Evolutionary conservation across 2,888 invertebrate species (phyloP).

Genomic region (Oconnorella tubifera): DNA sequence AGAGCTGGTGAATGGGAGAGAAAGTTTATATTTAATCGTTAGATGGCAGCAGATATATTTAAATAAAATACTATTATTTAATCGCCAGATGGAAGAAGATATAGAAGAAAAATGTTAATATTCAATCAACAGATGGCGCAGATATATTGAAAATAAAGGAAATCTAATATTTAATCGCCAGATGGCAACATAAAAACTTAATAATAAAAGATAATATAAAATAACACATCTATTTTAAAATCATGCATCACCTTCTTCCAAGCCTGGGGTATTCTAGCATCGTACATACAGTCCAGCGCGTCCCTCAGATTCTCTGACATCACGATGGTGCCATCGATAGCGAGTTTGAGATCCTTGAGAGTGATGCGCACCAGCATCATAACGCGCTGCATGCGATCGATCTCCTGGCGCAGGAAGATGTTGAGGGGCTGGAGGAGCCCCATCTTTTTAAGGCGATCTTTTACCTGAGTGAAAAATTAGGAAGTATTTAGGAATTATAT

Average conservation of each 20-base stretch:
- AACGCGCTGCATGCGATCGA: slow-evolving; percentile 70
- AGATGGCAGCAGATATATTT: no score
- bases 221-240: no score
- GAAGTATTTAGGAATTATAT: no score
- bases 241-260: slow-evolving; percentile 96
- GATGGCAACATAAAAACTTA: no score
- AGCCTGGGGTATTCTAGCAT: slow-evolving; percentile 83
- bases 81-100: no score
- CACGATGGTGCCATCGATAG: slow-evolving; percentile 94
- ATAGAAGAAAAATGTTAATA: no score
- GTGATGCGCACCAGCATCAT: slow-evolving; percentile 75
- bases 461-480: slow-evolving; percentile 54
- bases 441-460: slow-evolving; percentile 83
- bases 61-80: no score
- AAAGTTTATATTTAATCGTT: no score
- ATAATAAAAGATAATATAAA: no score
- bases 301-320: slow-evolving; percentile 87
- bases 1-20: slow-evolving; percentile 71
- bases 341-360: slow-evolving; percentile 81
- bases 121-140: no score
- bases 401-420: slow-evolving; percentile 77
- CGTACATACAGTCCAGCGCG: slow-evolving; percentile 92
- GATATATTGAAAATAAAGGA: no score
- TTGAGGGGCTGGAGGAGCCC: slow-evolving; percentile 91
- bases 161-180: no score